Evolutionary conservation across 2,113 vertebrate genomes (phyloP).

Genomic region (Procavia capensis): DNA sequence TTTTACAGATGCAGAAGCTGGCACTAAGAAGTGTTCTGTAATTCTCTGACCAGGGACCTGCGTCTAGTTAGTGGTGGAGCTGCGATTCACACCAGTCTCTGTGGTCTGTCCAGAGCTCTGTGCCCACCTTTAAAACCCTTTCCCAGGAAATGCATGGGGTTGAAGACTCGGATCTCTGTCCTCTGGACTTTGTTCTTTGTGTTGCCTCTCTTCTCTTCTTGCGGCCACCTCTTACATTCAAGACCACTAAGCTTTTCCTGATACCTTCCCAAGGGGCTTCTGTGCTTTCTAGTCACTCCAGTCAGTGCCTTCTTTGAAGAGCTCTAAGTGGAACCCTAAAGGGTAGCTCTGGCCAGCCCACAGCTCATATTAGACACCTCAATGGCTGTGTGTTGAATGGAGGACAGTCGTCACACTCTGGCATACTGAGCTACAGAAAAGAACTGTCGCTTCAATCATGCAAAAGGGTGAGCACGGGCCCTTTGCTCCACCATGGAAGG

Average conservation of each 20-base stretch:
- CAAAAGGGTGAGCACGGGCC: rapidly evolving
- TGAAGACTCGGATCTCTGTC: rapidly evolving
- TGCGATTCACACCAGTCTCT: rapidly evolving
- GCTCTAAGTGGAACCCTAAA: background rate
- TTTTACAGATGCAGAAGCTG: background rate
- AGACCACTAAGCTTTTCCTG: background rate
- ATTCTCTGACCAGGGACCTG: background rate
- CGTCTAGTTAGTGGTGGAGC: too few species aligned
- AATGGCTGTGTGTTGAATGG: background rate
- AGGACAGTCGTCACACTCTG: too few species aligned
- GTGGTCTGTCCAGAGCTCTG: background rate
- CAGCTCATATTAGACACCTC: background rate
- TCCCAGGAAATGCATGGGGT: background rate
- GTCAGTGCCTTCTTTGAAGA: rapidly evolving
- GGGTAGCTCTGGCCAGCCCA: rapidly evolving
- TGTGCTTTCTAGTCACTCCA: too few species aligned
- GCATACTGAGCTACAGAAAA: background rate
- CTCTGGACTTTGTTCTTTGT: background rate
- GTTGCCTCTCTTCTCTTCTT: background rate
- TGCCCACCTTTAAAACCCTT: background rate
- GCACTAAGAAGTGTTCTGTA: background rate
- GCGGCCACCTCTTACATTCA: background rate
- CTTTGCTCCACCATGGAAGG: rapidly evolving
- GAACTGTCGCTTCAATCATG: background rate
- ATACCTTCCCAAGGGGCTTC: background rate